phyloP scores from a whole-genome alignment of 1,140 invertebrate species.

The Tetragnatha versicolor region DNA sequence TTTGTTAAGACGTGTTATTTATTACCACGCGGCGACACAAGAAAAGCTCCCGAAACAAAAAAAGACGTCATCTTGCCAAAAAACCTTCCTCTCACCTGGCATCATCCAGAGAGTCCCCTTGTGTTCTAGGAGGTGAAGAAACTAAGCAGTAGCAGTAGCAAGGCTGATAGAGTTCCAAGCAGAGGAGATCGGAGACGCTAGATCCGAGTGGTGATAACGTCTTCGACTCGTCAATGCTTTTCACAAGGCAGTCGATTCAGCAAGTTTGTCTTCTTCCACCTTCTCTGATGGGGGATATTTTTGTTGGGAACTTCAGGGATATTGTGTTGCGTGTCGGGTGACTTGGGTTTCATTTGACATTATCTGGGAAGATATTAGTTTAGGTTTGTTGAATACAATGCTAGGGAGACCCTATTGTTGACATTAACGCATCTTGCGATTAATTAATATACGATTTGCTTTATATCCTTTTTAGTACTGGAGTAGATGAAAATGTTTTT shows the following conservation, averaged over 20 bases:
- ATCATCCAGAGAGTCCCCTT: background rate
- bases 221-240: constrained; percentile 25
- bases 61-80: background rate
- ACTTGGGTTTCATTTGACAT: too few relatives aligned
- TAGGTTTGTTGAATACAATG: too few relatives aligned
- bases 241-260: constrained; percentile 25
- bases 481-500: too few relatives aligned
- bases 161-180: constrained; percentile 11
- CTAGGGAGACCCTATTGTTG: too few relatives aligned
- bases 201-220: constrained; percentile 19
- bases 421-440: too few relatives aligned
- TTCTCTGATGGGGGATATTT: background rate
- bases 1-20: too few relatives aligned
- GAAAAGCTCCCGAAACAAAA: constrained; percentile 5
- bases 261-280: background rate
- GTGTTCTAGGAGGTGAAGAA: constrained; percentile 22
- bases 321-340: too few relatives aligned
- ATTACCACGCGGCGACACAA: background rate
- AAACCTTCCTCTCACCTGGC: background rate
- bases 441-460: too few relatives aligned
- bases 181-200: background rate
- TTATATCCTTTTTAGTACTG: too few relatives aligned
- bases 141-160: constrained; percentile 20
- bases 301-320: too few relatives aligned
- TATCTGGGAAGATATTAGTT: too few relatives aligned